A percentile compares a stretch with the other conserved stretches of the same genome.
phyloP scores from a whole-genome alignment of 2,888 invertebrate species.

The Mayetiola destructor region DNA sequence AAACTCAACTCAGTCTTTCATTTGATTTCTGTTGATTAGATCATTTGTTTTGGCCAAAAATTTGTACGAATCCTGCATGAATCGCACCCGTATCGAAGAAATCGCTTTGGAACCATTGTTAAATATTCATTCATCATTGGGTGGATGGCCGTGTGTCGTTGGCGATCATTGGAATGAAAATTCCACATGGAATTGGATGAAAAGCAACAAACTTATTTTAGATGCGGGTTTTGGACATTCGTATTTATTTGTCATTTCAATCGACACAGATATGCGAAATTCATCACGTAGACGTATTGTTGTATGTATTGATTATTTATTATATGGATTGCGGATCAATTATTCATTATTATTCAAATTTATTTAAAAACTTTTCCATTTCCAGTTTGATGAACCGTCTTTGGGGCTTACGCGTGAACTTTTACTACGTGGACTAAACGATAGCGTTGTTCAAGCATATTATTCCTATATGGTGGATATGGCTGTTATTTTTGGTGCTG shows the following conservation, averaged over 20 bases:
- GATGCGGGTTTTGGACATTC: conserved; percentile 18
- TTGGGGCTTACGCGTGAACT: conserved; percentile 21
- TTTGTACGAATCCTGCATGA: conserved; percentile 24
- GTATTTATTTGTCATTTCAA: conserved; percentile 19
- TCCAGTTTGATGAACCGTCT: conserved; percentile 18
- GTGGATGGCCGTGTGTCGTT: conserved; percentile 40
- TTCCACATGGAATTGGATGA: conserved; percentile 21
- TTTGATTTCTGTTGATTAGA: conserved; percentile 26
- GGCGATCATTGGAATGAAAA: conserved; percentile 26
- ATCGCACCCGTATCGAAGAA: background rate
- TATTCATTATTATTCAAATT: background rate
- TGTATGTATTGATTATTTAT: conserved; percentile 24
- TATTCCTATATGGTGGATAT: conserved; percentile 24
- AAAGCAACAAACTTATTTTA: conserved; percentile 18
- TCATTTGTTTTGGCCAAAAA: conserved; percentile 29
- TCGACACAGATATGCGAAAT: conserved; percentile 20
- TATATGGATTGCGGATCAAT: background rate
- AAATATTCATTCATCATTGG: conserved; percentile 19
- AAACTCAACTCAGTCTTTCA: too few species aligned
- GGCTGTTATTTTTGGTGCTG: conserved; percentile 23
- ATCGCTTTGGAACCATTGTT: background rate
- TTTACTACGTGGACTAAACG: conserved; percentile 20
- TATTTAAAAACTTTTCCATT: background rate
- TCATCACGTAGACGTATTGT: conserved; percentile 19
- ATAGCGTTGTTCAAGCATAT: conserved; percentile 21